A percentile compares a stretch with the other conserved stretches of the same genome.
phyloP scores from a whole-genome alignment of 2,888 invertebrate species.

The Sthenelais limicola region DNA sequence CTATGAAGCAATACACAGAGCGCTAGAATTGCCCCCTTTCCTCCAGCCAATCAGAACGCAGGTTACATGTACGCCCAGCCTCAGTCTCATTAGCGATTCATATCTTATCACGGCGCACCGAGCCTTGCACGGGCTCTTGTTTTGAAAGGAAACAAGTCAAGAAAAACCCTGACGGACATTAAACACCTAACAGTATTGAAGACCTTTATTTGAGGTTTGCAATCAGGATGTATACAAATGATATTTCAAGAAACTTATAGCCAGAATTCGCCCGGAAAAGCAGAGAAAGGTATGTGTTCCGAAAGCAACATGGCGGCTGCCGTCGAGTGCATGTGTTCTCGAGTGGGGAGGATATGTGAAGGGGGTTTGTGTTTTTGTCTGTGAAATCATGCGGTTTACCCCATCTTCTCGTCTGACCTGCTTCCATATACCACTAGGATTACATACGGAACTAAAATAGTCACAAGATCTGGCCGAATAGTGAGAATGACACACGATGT shows the following conservation, averaged over 20 bases:
- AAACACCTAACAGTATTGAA: conserved; percentile 26
- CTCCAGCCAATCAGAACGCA: conserved; percentile 12
- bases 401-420: no score
- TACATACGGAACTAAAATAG: no score
- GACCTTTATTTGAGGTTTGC: background rate
- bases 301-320: conserved; percentile 26
- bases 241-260: conserved; percentile 30
- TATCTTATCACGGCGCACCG: background rate
- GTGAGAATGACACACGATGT: no score
- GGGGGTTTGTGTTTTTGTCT: no score
- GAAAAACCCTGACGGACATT: conserved; percentile 4
- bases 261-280: conserved; percentile 22
- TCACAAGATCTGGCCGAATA: no score
- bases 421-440: no score
- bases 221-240: conserved; percentile 32
- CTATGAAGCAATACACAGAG: conserved; percentile 17
- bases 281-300: conserved; percentile 11
- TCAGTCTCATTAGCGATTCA: conserved; percentile 34
- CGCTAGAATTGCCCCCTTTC: conserved; percentile 9
- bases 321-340: conserved; percentile 32
- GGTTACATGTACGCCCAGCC: background rate
- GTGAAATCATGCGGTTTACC: no score
- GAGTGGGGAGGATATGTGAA: conserved; percentile 11
- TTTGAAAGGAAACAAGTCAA: conserved; percentile 26
- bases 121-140: background rate